phyloP scores from a whole-genome alignment of 2,888 invertebrate species.

The Mimas tiliae region DNA sequence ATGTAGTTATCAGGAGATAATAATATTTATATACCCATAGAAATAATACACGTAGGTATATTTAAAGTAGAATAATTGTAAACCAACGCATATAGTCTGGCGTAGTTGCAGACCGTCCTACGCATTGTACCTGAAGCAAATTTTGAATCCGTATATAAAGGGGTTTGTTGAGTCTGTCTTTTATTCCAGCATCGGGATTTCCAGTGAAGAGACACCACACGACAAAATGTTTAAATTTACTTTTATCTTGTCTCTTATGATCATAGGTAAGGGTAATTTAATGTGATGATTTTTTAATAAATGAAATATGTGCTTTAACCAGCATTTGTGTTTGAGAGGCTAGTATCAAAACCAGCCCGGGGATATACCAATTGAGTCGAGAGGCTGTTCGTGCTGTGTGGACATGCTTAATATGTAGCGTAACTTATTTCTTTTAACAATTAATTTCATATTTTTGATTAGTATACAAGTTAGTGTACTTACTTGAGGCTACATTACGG shows the following conservation, averaged over 20 bases:
- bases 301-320: not conserved
- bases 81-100: not conserved
- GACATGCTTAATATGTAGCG: not conserved
- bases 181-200: not conserved
- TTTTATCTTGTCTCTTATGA: conserved; percentile 3
- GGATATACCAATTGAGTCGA: not conserved
- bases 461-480: too few species aligned
- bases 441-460: not conserved
- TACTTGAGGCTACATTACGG: not conserved
- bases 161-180: not conserved
- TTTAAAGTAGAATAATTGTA: not conserved
- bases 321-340: too few species aligned
- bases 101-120: conserved; percentile 38
- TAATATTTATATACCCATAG: too few species aligned
- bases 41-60: too few species aligned
- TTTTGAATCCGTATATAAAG: conserved; percentile 40
- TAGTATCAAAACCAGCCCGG: not conserved
- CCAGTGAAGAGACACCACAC: not conserved
- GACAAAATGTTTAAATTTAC: conserved; percentile 13
- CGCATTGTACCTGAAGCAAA: conserved; percentile 48
- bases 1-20: too few species aligned
- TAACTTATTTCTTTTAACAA: not conserved
- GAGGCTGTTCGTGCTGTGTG: not conserved
- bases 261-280: conserved; percentile 7
- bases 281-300: not conserved